phyloP scores from a whole-genome alignment of 2,797 vertebrate genomes.

The Acipenser oxyrinchus region DNA sequence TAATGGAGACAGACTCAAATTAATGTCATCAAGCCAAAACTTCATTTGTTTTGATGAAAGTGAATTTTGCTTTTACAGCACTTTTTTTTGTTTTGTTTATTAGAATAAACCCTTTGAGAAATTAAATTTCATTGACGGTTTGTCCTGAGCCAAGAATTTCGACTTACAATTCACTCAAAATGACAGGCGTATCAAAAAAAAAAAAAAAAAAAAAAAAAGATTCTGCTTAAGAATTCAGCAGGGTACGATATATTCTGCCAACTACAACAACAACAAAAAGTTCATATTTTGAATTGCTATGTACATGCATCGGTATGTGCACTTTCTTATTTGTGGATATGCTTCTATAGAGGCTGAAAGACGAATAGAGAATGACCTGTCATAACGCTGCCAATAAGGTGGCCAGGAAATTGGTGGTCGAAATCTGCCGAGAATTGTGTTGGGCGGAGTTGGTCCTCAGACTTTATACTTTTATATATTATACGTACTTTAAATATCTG shows the following conservation, averaged over 20 bases:
- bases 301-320: neutral
- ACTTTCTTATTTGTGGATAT: constrained; percentile 1
- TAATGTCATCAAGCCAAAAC: neutral
- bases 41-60: neutral
- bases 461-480: too few species aligned
- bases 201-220: neutral
- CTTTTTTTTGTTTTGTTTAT: rapidly evolving
- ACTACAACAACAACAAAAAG: constrained; percentile 2
- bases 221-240: neutral
- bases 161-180: constrained; percentile 4
- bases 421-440: too few species aligned
- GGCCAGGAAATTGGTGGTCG: too few species aligned
- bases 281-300: neutral
- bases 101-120: constrained; percentile 2
- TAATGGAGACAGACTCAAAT: rapidly evolving
- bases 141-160: neutral
- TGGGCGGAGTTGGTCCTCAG: too few species aligned
- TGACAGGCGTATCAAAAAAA: rapidly evolving
- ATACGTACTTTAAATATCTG: too few species aligned
- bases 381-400: too few species aligned
- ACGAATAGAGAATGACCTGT: too few species aligned
- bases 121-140: neutral
- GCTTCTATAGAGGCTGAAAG: neutral
- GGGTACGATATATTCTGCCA: neutral
- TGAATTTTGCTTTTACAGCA: constrained; percentile 14